Base-by-base conservation (phyloP, 2,113 vertebrate species). In the Bufo bufo region DNA sequence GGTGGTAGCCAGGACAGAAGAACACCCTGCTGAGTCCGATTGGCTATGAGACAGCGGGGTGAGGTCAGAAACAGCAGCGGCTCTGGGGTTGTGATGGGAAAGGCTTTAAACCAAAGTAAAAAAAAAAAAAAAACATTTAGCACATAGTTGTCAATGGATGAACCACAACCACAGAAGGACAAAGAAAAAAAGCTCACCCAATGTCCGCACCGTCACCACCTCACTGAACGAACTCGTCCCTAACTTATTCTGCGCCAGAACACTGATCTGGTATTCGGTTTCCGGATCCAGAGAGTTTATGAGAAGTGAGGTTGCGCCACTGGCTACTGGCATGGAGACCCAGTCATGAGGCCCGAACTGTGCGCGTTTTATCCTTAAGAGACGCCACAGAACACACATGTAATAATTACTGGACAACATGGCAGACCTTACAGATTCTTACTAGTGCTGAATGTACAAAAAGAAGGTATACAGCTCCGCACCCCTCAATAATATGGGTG, bases 1-100 rank as follows among this genome's bases (percentile, higher is more conserved):
- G 98, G 98, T 83, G 98, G 97, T 88, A 99, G 98, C 98, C 98
- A 99, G 1, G 98, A 97, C 92, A 99, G 94, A 87, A 99, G 96
- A 91, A 99, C 98, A 90, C 98, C 98, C 93, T 99, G 98, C 94
- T 98, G 98, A 90, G 98, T 99, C 94, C 98, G 96, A 91, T 99
- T 99, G 95, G 98, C 98, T 96, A 97, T 99, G 96, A 99, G 98
- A 97, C 98, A 99, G 97, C 98, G 96, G 92, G 98, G 98, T 98
- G 98, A 97, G 94, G 97, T 97, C 95, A 99, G 96, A 96, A 99
- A 97, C 97, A 99, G 97, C 96, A 98, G 96, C 94, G 98, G 98
- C 96, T 99, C 98, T 95, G 98, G 98, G 94, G 98, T 99, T 95
- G 97, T 97, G 94, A 98, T 93, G 90, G 97, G 98, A 94, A 97